Conservation (phyloP, 2,113 vertebrate species). For the Callospermophilus lateralis region DNA sequence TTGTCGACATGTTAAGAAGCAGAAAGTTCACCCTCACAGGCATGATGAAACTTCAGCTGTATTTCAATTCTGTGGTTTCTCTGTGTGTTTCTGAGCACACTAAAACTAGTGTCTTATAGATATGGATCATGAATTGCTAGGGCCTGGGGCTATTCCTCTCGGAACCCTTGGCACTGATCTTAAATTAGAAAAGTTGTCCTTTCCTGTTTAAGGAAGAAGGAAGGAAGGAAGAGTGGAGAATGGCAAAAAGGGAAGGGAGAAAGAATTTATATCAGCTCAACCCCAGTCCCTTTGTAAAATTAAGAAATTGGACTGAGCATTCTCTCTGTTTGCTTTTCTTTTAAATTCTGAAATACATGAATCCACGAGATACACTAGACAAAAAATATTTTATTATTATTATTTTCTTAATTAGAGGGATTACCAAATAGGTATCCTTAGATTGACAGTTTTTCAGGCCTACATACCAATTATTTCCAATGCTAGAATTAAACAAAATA, state of each 20-base stretch:
- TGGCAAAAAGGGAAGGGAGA: background rate
- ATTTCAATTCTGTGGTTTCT: background rate
- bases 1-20: background rate
- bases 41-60: background rate
- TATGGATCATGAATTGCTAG: background rate
- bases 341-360: background rate
- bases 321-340: background rate
- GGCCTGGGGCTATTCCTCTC: background rate
- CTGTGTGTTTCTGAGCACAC: background rate
- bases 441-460: background rate
- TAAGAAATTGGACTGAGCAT: background rate
- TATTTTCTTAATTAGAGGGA: constrained; percentile 8
- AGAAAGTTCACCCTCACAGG: background rate
- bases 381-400: background rate
- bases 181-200: background rate
- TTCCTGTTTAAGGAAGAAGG: constrained; percentile 5
- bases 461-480: constrained; percentile 5
- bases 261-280: background rate
- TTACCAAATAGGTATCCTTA: constrained; percentile 28
- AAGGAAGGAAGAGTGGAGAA: background rate
- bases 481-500: constrained; percentile 41
- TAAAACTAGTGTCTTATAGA: background rate
- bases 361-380: background rate
- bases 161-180: background rate
- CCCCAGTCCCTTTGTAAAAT: background rate